Conservation (phyloP, 1,140 invertebrate genomes). For the Trissolcus basalis region DNA sequence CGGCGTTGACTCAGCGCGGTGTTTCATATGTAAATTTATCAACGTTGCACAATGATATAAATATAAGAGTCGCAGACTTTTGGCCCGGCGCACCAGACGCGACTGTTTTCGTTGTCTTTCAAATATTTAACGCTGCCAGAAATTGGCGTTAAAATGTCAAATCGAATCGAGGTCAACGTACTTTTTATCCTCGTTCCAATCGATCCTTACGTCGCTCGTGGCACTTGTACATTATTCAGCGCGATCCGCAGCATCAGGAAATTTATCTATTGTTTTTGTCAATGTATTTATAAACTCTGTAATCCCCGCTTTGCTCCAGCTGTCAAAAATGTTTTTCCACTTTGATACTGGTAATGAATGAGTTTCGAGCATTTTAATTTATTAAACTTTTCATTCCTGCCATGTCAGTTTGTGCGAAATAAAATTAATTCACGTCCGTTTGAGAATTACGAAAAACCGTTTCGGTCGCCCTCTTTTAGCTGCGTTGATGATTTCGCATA, state of each 20-base stretch:
- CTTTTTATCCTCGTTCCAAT: slow-evolving; percentile 50
- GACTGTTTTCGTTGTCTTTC: slow-evolving; percentile 29
- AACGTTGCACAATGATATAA: slow-evolving; percentile 16
- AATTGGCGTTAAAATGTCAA: slow-evolving; percentile 23
- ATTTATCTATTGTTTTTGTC: slow-evolving; percentile 43
- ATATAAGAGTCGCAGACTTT: slow-evolving; percentile 3
- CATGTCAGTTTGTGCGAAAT: not conserved
- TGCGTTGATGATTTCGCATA: no score
- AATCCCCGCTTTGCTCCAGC: slow-evolving; percentile 22
- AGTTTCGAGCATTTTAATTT: slow-evolving; percentile 2
- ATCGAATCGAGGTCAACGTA: slow-evolving; percentile 41
- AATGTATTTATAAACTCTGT: slow-evolving; percentile 20
- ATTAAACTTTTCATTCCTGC: not conserved
- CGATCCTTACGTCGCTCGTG: slow-evolving; percentile 39
- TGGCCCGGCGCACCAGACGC: not conserved
- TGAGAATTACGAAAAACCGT: no score
- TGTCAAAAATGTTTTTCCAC: slow-evolving; percentile 14
- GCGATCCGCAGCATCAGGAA: slow-evolving; percentile 14
- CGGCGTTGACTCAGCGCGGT: not conserved
- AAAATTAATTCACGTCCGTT: no score
- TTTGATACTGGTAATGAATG: slow-evolving; percentile 4
- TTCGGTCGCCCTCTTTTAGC: no score
- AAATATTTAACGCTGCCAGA: slow-evolving; percentile 20
- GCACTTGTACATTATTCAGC: slow-evolving; percentile 50
- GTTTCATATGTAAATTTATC: slow-evolving; percentile 21